A percentile compares a stretch with the other conserved stretches of the same genome.
phyloP scores from a whole-genome alignment of 2,113 vertebrate species.

The Cisticola juncidis region DNA sequence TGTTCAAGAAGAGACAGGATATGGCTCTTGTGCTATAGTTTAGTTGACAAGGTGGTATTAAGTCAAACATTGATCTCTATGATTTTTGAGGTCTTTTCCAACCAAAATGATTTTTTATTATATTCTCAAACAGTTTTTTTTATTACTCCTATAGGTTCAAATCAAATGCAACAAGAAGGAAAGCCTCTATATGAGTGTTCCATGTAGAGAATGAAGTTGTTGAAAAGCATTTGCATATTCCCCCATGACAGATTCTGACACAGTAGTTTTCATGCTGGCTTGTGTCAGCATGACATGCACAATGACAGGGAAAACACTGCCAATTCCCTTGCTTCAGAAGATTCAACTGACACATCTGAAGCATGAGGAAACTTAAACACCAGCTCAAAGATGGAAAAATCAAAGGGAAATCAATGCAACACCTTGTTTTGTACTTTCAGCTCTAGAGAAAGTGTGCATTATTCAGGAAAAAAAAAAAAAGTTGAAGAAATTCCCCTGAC shows the following conservation, averaged over 20 bases:
- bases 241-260: background rate
- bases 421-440: background rate
- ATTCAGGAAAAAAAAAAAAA: background rate
- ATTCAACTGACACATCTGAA: background rate
- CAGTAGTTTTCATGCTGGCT: background rate
- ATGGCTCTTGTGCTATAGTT: background rate
- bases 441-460: background rate
- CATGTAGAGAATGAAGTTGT: background rate
- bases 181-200: background rate
- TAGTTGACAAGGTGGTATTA: background rate
- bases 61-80: background rate
- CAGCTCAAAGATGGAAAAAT: background rate
- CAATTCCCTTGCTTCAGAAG: background rate
- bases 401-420: conserved; percentile 2
- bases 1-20: background rate
- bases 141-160: background rate
- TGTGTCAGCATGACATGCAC: background rate
- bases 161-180: background rate
- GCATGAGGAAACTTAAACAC: background rate
- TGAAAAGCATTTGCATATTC: background rate
- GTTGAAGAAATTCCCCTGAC: background rate
- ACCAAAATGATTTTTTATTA: fast-evolving
- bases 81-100: background rate
- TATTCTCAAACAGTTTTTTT: background rate
- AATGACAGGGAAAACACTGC: background rate